phyloP scores from a whole-genome alignment of 37 sponge, comb jelly and placozoan genomes.

The Hexactinellida sp. region DNA sequence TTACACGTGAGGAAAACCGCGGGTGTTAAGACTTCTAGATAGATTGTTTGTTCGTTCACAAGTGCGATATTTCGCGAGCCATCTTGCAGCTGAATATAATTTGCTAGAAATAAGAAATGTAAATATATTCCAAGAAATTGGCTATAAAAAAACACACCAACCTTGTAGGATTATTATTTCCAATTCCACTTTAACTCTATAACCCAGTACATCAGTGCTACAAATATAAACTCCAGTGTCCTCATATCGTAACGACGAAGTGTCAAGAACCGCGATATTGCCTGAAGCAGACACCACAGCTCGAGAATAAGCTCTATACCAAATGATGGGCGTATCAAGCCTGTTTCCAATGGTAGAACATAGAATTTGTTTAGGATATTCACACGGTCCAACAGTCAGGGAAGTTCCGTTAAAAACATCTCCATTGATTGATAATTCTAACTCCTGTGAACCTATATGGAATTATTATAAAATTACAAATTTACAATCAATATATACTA shows the following conservation, averaged over 20 bases:
- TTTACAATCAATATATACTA: too few species aligned
- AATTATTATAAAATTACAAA: neutral
- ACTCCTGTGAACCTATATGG: neutral
- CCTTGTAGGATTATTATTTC: neutral
- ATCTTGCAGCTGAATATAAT: neutral
- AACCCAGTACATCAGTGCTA: neutral
- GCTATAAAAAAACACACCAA: neutral
- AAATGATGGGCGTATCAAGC: neutral
- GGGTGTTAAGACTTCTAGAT: neutral
- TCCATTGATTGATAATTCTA: neutral
- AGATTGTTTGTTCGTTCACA: neutral
- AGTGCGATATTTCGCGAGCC: neutral
- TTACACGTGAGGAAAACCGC: neutral
- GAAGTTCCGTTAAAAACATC: neutral
- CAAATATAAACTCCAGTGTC: neutral
- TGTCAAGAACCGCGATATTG: neutral
- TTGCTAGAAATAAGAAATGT: neutral
- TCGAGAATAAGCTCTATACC: neutral
- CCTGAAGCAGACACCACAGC: neutral
- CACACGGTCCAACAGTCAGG: neutral
- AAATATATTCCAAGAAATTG: neutral
- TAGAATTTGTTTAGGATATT: neutral
- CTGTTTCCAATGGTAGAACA: neutral
- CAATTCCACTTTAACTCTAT: neutral
- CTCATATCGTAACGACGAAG: neutral